Evolutionary conservation across 2,797 vertebrate species (phyloP), one percentile per base, ranked within the genome.

Genomic region (Ciconia nigra): DNA sequence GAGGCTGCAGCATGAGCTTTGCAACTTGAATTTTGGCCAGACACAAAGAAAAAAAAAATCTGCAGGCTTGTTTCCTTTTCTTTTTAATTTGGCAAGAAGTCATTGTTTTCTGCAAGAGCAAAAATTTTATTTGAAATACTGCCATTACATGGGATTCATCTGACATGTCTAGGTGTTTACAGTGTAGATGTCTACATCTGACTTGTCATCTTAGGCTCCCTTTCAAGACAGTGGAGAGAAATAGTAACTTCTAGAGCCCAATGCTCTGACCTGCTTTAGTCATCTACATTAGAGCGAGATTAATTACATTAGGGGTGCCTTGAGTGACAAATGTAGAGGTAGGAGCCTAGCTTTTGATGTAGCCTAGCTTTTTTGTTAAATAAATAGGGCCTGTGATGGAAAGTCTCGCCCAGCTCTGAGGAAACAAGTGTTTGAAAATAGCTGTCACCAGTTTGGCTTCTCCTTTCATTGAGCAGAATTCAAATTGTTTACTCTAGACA

Each of bases 241-340:
- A 90, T 14, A 87, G 35, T 33, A 93, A 70, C 20, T 93, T 92
- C 22, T 51, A 51, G 22, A 94, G 46, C 31, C 39, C 47, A 54
- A 1, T 41, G 39, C 71, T 87, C 61, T 96, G 95, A 92, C 93
- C 96, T 92, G 89, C 83, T 96, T 96, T 77, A 84, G 66, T 91
- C 88, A 93, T 63, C 90, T 70, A 41, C 39, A 35, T 80, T 89
- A 70, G 22, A 83, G 55, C 2, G 3, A 77, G 44, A 70, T 39
- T 26, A 47, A 55, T 80, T 82, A 62, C 20, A 44, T 82, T 90
- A 89, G 33, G 29, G 62, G 22, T 81, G 69, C 73, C 76, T 72
- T 57, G 35, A 74, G 49, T 51, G 80, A 78, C 76, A 93, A 72
- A 94, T n/a, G 28, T 35, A 86, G 69, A 88, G 52, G 87, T 33